Evolutionary conservation across 2,888 invertebrate genomes (phyloP).

Genomic region (Leptinotarsa peninsularis): DNA sequence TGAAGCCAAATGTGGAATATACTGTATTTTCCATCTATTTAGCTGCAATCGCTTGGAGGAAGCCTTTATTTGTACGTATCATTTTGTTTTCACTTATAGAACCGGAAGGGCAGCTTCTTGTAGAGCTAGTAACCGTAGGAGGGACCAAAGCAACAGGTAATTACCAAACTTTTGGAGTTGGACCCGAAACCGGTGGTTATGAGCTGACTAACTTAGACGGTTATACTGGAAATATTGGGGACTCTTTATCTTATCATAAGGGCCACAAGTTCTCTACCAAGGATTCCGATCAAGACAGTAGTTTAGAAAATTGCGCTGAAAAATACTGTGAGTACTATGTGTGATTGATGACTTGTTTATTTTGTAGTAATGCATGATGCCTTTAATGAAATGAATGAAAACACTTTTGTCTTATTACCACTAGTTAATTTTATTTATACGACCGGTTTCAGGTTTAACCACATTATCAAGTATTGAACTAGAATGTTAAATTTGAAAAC

Average conservation of each 20-base stretch:
- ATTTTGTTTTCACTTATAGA: neutral
- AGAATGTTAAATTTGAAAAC: too few species aligned
- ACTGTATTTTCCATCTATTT: too few species aligned
- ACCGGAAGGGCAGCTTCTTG: neutral
- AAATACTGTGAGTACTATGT: neutral
- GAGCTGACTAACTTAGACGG: neutral
- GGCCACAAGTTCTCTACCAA: constrained; percentile 3
- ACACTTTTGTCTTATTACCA: too few species aligned
- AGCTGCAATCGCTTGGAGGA: neutral
- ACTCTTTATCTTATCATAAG: constrained; percentile 1
- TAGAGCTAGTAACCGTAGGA: neutral
- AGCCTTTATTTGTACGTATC: neutral
- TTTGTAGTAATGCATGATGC: too few species aligned
- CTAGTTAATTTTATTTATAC: too few species aligned
- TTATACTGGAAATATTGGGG: neutral
- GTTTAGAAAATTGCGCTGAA: neutral
- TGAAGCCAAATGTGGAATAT: too few species aligned
- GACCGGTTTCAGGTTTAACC: too few species aligned
- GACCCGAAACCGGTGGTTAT: neutral
- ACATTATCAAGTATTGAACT: too few species aligned
- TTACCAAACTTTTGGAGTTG: neutral
- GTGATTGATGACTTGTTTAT: too few species aligned
- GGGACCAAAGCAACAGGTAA: neutral
- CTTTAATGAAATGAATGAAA: too few species aligned
- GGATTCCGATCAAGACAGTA: neutral